Evolutionary conservation across 2,888 invertebrate species (phyloP).

Genomic region (Microdon myrmicae): DNA sequence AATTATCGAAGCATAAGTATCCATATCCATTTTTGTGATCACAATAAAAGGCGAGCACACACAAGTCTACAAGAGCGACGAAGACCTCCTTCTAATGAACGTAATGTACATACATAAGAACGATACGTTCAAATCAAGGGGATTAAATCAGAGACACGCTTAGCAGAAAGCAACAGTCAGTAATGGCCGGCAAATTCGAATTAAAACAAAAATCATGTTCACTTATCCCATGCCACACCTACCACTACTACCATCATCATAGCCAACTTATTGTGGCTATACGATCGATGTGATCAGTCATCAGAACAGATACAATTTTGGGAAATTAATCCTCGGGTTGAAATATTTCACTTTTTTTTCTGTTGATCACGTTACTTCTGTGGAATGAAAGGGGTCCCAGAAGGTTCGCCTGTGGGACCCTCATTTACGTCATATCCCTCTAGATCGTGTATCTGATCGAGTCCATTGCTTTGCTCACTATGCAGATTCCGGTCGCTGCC

Average conservation of each 20-base stretch:
- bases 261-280: slow-evolving; percentile 6
- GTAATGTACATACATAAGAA: no score
- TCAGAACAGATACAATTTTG: slow-evolving; percentile 37
- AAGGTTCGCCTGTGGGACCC: slow-evolving; percentile 23
- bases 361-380: slow-evolving; percentile 1
- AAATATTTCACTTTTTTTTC: slow-evolving; percentile 7
- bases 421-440: slow-evolving; percentile 15
- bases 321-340: slow-evolving; percentile 44
- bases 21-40: no score
- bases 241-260: slow-evolving; percentile 28
- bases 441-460: no score
- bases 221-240: slow-evolving; percentile 52
- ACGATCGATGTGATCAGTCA: slow-evolving; percentile 51
- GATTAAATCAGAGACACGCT: no score
- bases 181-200: slow-evolving; percentile 35
- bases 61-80: slow-evolving; percentile 4
- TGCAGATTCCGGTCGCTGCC: no score
- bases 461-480: no score
- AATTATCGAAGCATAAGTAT: slow-evolving; percentile 45
- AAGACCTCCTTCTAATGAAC: no score
- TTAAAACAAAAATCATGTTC: slow-evolving; percentile 52
- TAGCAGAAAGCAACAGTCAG: slow-evolving; percentile 19
- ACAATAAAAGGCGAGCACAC: no score
- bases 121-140: no score
- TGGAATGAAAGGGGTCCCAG: slow-evolving; percentile 27